These are phyloP conservation scores for Pionites leucogaster DNA, from an alignment of 2,113 vertebrate genomes.

Conservation along the genomic window DNA sequence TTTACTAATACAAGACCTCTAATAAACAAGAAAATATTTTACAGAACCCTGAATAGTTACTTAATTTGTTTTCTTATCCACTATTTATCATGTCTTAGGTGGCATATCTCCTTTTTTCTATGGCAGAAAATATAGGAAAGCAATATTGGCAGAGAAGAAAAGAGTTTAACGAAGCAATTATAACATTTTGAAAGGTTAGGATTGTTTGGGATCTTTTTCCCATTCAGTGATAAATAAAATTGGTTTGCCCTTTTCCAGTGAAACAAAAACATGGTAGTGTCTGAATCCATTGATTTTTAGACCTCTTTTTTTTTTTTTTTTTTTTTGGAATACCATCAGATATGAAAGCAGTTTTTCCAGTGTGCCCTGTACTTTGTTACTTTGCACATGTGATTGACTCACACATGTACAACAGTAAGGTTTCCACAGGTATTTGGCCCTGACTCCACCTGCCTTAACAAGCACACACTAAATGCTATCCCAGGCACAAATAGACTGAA, in stretches of 20 bases:
- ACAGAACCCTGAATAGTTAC: not conserved
- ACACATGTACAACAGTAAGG: fast-evolving
- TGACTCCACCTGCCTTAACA: not conserved
- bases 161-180: not conserved
- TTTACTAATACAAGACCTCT: not conserved
- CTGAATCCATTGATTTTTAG: not conserved
- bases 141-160: not conserved
- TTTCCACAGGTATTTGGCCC: not conserved
- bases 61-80: not conserved
- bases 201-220: not conserved
- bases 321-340: not conserved
- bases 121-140: not conserved
- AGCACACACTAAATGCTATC: not conserved
- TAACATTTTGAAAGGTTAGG: not conserved
- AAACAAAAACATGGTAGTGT: not conserved
- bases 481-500: not conserved
- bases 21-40: not conserved
- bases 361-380: not conserved
- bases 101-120: not conserved
- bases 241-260: not conserved
- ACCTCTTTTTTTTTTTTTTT: not conserved
- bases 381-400: not conserved
- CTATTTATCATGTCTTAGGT: not conserved
- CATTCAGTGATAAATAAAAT: not conserved
- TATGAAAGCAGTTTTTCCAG: not conserved